Evolutionary conservation across 2,888 invertebrate genomes (phyloP).

Genomic region (Byasa hedistus): DNA sequence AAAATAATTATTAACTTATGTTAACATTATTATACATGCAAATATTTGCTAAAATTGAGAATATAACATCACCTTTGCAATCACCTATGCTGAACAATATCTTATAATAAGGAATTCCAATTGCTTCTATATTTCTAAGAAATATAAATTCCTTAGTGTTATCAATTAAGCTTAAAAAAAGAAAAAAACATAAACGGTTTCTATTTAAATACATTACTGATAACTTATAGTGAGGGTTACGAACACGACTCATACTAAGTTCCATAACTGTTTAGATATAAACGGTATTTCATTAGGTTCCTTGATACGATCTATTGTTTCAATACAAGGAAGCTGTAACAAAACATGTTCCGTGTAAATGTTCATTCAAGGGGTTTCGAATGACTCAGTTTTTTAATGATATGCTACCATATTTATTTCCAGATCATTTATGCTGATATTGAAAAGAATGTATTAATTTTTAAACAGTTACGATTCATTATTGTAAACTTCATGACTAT

Average conservation of each 20-base stretch:
- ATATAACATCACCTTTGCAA: no score
- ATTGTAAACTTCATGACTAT: no score
- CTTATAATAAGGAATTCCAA: constrained; percentile 57
- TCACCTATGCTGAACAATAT: constrained; percentile 38
- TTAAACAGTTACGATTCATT: no score
- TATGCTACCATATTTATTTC: not conserved
- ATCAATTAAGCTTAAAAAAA: constrained; percentile 4
- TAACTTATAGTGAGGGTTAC: not conserved
- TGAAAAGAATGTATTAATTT: no score
- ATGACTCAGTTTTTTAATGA: not conserved
- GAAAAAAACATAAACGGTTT: not conserved
- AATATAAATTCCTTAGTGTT: constrained; percentile 19
- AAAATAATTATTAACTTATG: constrained; percentile 3
- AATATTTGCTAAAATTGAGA: not conserved
- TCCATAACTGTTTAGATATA: not conserved
- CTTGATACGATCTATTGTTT: constrained; percentile 17
- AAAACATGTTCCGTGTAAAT: not conserved
- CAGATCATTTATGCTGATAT: not conserved
- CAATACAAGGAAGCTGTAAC: constrained; percentile 4
- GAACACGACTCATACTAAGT: not conserved
- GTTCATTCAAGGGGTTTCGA: not conserved
- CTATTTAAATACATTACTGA: constrained; percentile 1
- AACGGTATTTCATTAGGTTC: not conserved
- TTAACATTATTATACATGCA: not conserved
- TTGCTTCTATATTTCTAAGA: constrained; percentile 45